These are phyloP conservation scores for Phortica okadai DNA, from an alignment of 2,888 invertebrate genomes.

Conservation along the genomic window DNA sequence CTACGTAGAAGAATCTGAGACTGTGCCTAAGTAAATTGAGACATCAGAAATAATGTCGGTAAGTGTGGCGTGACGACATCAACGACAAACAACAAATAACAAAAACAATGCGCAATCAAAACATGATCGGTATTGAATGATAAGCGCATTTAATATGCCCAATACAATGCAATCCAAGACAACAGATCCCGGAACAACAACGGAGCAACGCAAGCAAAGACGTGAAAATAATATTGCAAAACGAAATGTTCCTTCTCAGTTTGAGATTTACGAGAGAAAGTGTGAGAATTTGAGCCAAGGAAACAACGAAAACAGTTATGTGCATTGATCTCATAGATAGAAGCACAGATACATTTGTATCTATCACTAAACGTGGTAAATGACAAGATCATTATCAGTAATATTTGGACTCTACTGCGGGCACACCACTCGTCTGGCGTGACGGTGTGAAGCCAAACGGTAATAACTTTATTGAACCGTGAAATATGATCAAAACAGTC, in stretches of 20 bases:
- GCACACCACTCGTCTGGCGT: not conserved
- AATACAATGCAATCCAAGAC: constrained; percentile 37
- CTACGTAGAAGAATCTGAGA: constrained; percentile 1
- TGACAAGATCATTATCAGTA: constrained; percentile 58
- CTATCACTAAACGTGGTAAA: constrained; percentile 35
- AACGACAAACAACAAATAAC: constrained; percentile 4
- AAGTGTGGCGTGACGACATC: constrained; percentile 27
- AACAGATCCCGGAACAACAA: not conserved
- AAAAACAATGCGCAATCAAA: constrained; percentile 20
- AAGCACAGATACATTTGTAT: constrained; percentile 38
- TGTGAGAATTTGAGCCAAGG: constrained; percentile 63
- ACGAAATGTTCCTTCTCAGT: constrained; percentile 45
- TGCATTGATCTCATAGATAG: constrained; percentile 40
- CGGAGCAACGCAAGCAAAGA: constrained; percentile 13
- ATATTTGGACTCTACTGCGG: constrained; percentile 22
- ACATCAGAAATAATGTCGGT: constrained; percentile 29
- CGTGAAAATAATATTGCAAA: constrained; percentile 61
- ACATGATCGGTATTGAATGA: constrained; percentile 59
- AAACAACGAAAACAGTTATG: constrained; percentile 61
- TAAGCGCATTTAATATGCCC: constrained; percentile 58
- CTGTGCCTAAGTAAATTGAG: constrained; percentile 32
- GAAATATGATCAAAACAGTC: constrained; percentile 70
- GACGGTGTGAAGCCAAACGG: constrained; percentile 15
- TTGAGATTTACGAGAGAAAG: constrained; percentile 68
- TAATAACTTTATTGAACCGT: constrained; percentile 55